phyloP scores from a whole-genome alignment of 2,888 invertebrate genomes.

The Drosophila rubida region DNA sequence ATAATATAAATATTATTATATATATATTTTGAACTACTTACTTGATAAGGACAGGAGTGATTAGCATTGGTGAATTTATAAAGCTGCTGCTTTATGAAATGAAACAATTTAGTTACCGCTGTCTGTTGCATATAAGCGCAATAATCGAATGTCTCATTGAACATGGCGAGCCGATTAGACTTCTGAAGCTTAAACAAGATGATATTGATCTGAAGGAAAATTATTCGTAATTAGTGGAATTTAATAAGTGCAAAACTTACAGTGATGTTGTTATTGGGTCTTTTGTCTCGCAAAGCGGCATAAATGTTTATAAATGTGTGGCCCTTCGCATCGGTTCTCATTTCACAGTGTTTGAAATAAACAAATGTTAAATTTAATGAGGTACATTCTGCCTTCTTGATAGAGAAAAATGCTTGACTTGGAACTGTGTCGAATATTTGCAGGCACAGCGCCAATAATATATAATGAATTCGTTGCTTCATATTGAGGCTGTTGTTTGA shows the following conservation, averaged over 20 bases:
- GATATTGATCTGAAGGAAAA: neutral
- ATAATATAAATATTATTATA: no score
- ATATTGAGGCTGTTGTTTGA: neutral
- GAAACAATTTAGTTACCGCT: neutral
- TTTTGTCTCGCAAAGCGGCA: slow-evolving; percentile 19
- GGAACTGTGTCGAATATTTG: neutral
- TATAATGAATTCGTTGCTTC: neutral
- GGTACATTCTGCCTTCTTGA: slow-evolving; percentile 33
- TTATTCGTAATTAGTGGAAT: neutral
- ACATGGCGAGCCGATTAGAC: neutral
- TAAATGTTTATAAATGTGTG: slow-evolving; percentile 27
- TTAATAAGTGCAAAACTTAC: neutral
- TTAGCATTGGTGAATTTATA: slow-evolving; percentile 19
- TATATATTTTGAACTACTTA: neutral
- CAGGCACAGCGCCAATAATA: neutral
- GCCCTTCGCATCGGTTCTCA: slow-evolving; percentile 13
- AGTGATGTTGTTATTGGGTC: slow-evolving; percentile 33
- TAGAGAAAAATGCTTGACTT: neutral
- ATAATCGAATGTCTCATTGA: slow-evolving; percentile 33
- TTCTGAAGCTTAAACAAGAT: neutral
- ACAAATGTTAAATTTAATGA: slow-evolving; percentile 33
- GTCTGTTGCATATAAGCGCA: slow-evolving; percentile 19
- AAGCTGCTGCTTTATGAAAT: neutral
- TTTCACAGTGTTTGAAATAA: slow-evolving; percentile 37
- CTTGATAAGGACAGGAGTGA: slow-evolving; percentile 33